A percentile compares a stretch with the other conserved stretches of the same genome.
Conservation (phyloP, 2,797 vertebrate species). For the Pelobates cultripes region DNA sequence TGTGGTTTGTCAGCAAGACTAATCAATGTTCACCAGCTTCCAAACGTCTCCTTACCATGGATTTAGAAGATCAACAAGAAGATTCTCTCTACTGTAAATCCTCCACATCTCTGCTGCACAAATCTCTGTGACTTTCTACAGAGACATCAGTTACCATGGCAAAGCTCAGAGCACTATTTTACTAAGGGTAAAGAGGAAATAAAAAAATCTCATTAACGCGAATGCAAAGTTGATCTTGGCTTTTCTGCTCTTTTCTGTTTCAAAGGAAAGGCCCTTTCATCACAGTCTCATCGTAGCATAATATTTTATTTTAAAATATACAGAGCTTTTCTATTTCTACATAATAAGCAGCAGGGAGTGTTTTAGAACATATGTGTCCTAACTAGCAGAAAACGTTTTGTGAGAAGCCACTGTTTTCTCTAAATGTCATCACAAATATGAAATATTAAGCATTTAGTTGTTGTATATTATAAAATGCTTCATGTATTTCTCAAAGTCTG, state of each 20-base stretch:
- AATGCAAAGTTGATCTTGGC: conserved; percentile 7
- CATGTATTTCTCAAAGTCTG: background rate
- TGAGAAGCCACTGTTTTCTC: background rate
- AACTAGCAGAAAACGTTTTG: background rate
- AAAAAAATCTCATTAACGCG: conserved; percentile 18
- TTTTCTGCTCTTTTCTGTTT: background rate
- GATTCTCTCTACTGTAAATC: background rate
- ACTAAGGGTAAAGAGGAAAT: background rate
- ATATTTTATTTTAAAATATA: background rate
- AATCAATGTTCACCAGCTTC: background rate
- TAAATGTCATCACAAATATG: background rate
- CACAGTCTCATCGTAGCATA: background rate
- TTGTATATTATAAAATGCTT: background rate
- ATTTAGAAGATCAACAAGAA: background rate
- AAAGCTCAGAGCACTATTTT: conserved; percentile 26
- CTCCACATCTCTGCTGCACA: background rate
- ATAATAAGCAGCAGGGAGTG: background rate
- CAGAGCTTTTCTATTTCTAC: background rate
- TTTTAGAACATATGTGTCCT: background rate
- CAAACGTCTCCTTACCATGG: background rate
- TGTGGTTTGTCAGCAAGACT: background rate
- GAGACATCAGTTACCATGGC: conserved; percentile 26
- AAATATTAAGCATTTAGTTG: background rate
- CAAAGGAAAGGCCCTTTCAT: background rate
- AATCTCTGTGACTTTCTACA: conserved; percentile 13